Evolutionary conservation across 35 echinoderm and acorn worm species (phyloP).

Genomic region (Lytechinus variegatus): DNA sequence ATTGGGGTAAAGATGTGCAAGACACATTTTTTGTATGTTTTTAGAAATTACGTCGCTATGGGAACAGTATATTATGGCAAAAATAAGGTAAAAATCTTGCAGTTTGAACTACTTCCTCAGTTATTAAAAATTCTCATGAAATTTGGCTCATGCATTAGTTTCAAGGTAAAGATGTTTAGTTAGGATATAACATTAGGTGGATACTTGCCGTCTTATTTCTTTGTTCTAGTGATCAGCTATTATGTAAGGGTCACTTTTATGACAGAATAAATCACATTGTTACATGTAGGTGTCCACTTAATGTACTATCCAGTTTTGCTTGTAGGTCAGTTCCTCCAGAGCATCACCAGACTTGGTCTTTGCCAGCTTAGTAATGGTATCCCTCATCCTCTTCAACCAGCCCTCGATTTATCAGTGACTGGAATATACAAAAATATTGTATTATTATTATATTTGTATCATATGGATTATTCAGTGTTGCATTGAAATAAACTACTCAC

Average conservation of each 20-base stretch:
- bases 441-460: conserved; percentile 51
- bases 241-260: not conserved
- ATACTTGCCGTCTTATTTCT: conserved; percentile 30
- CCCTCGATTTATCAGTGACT: conserved; percentile 47
- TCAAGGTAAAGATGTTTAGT: no score
- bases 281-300: conserved; percentile 37
- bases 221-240: conserved; percentile 1
- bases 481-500: conserved; percentile 53
- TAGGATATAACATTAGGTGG: conserved; percentile 30
- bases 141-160: no score
- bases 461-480: conserved; percentile 51
- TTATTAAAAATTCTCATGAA: no score
- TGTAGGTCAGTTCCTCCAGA: conserved; percentile 45
- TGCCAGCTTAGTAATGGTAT: conserved; percentile 46
- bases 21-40: no score
- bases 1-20: no score
- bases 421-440: conserved; percentile 52
- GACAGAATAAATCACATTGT: conserved; percentile 35
- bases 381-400: conserved; percentile 46
- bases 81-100: no score
- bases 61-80: no score
- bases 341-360: no score
- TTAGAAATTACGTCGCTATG: no score
- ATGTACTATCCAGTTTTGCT: conserved; percentile 47
- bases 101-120: no score